Conservation (phyloP, 2,888 invertebrate species). For the Heliconius charithonia region DNA sequence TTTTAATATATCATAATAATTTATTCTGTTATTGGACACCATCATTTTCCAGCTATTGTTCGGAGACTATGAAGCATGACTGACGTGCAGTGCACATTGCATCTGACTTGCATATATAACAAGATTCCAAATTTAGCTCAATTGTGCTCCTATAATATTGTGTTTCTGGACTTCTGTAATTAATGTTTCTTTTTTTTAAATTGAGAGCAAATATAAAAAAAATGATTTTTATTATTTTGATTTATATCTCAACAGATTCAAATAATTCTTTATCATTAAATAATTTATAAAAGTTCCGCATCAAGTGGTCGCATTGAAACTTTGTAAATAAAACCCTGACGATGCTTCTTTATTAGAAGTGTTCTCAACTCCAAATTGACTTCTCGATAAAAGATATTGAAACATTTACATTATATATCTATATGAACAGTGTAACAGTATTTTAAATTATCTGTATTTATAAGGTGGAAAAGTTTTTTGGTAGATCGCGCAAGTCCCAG, state of each 20-base stretch:
- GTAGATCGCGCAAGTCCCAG: too few species aligned
- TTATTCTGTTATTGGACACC: slow-evolving; percentile 1
- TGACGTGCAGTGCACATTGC: not conserved
- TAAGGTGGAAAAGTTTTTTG: too few species aligned
- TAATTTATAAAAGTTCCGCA: not conserved
- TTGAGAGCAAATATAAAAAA: not conserved
- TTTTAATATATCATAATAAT: not conserved
- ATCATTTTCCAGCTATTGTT: slow-evolving; percentile 1
- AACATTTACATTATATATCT: not conserved
- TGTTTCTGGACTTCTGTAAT: not conserved
- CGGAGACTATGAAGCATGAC: not conserved
- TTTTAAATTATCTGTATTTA: too few species aligned
- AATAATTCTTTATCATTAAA: not conserved
- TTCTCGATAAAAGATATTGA: not conserved
- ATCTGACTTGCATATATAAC: slow-evolving; percentile 8
- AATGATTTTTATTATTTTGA: not conserved
- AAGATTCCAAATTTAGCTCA: slow-evolving; percentile 16
- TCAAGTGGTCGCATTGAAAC: not conserved
- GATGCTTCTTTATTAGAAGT: slow-evolving; percentile 2
- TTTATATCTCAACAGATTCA: not conserved
- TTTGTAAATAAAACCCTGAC: not conserved
- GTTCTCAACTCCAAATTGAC: not conserved
- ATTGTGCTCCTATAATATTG: slow-evolving; percentile 12
- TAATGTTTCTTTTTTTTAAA: too few species aligned
- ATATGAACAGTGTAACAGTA: too few species aligned